Conservation (phyloP, 2,888 invertebrate species). For the Aspidiotus rigidus region DNA sequence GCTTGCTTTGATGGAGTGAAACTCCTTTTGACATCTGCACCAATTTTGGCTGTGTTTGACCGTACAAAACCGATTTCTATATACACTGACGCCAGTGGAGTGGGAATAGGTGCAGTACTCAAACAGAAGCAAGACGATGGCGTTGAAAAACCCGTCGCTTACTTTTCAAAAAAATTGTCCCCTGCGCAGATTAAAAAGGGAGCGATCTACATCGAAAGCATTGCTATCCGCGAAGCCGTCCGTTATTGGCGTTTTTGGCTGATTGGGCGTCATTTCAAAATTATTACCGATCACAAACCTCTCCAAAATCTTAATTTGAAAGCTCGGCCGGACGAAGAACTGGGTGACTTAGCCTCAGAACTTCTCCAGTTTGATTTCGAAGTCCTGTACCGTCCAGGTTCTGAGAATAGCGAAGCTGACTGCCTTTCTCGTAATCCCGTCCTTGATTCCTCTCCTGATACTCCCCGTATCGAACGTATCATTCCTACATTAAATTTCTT, state of each 20-base stretch:
- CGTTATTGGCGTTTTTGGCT: constrained; percentile 35
- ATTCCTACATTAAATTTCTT: constrained; percentile 5
- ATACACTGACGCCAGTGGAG: constrained; percentile 37
- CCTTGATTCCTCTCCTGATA: not conserved
- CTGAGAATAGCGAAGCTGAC: not conserved
- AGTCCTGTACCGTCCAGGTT: constrained; percentile 19
- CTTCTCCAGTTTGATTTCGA: constrained; percentile 37
- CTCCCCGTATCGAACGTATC: not conserved
- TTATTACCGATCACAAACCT: constrained; percentile 35
- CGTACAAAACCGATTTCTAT: constrained; percentile 36
- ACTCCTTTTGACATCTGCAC: constrained; percentile 32
- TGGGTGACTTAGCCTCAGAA: constrained; percentile 37
- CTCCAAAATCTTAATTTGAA: constrained; percentile 36
- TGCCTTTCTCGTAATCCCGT: constrained; percentile 1
- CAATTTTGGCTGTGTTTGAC: constrained; percentile 36
- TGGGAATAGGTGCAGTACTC: constrained; percentile 38
- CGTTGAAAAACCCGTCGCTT: constrained; percentile 37
- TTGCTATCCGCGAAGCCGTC: constrained; percentile 34
- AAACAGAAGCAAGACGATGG: constrained; percentile 38
- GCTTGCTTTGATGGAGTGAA: constrained; percentile 31
- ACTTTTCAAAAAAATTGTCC: constrained; percentile 38
- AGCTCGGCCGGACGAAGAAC: constrained; percentile 36
- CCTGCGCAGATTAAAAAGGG: constrained; percentile 36
- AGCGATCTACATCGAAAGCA: constrained; percentile 31
- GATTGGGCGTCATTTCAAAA: constrained; percentile 25